Evolutionary conservation across 1,140 invertebrate genomes (phyloP).

Genomic region (Orchesella cincta): DNA sequence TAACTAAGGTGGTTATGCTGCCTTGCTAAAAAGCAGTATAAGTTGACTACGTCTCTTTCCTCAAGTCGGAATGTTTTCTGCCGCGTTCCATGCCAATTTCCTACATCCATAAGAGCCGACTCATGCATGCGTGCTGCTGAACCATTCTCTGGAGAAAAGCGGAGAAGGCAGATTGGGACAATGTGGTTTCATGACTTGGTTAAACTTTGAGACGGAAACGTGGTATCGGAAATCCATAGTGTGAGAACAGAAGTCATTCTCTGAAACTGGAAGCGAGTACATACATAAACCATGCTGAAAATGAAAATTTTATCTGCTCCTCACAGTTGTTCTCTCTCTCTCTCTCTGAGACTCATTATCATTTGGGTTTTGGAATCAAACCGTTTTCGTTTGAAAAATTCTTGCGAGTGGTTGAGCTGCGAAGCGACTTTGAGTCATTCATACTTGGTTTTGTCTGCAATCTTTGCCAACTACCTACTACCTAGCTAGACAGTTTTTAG

Average conservation of each 20-base stretch:
- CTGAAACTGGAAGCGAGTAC: not conserved
- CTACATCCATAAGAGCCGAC: not conserved
- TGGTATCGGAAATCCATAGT: slow-evolving; percentile 23
- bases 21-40: not conserved
- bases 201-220: not conserved
- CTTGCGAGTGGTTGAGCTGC: too few relatives aligned
- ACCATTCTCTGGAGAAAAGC: not conserved
- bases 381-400: too few relatives aligned
- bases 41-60: not conserved
- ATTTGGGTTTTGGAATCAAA: too few relatives aligned
- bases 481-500: too few relatives aligned
- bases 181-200: slow-evolving; percentile 28
- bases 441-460: too few relatives aligned
- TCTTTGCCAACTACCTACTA: too few relatives aligned
- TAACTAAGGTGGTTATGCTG: not conserved
- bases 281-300: not conserved
- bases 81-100: not conserved
- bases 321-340: too few relatives aligned
- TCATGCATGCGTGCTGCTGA: not conserved
- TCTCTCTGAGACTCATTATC: too few relatives aligned
- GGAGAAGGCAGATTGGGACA: not conserved
- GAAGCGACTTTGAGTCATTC: too few relatives aligned
- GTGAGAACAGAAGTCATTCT: slow-evolving; percentile 11
- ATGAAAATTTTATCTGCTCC: too few relatives aligned
- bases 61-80: not conserved